Conservation (phyloP, 2,113 vertebrate genomes). For the Pagrus major region DNA sequence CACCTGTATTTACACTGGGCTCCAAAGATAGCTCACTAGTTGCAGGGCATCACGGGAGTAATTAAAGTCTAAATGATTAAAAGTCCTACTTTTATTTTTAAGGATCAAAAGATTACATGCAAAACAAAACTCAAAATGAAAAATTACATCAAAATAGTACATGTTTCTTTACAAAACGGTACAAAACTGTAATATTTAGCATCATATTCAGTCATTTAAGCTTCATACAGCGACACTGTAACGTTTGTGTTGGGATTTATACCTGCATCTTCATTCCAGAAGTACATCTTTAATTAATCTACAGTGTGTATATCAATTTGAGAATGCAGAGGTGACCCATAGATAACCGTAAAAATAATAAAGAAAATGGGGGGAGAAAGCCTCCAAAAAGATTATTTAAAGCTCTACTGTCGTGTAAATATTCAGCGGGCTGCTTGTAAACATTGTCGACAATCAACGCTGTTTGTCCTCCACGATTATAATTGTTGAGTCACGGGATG, state of each 20-base stretch:
- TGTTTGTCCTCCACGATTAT: neutral
- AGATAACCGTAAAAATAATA: neutral
- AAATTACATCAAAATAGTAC: too few species aligned
- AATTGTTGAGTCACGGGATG: conserved; percentile 38
- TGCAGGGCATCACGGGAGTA: neutral
- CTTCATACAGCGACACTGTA: neutral
- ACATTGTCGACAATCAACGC: conserved; percentile 7
- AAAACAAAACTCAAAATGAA: neutral
- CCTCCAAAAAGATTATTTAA: neutral
- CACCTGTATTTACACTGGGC: neutral
- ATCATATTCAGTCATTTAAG: neutral
- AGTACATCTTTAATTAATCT: neutral
- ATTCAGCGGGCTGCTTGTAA: neutral
- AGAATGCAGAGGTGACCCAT: neutral
- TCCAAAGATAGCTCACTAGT: neutral
- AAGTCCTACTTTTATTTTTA: neutral
- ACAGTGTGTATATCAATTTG: neutral
- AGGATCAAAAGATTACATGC: neutral
- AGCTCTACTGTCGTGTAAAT: neutral
- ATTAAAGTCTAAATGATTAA: neutral
- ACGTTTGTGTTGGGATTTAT: neutral
- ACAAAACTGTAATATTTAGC: neutral
- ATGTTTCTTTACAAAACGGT: neutral
- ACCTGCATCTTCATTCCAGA: neutral
- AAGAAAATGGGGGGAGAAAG: too few species aligned